Base-by-base conservation (phyloP, 2,113 vertebrate species). In the Cottus gobio region DNA sequence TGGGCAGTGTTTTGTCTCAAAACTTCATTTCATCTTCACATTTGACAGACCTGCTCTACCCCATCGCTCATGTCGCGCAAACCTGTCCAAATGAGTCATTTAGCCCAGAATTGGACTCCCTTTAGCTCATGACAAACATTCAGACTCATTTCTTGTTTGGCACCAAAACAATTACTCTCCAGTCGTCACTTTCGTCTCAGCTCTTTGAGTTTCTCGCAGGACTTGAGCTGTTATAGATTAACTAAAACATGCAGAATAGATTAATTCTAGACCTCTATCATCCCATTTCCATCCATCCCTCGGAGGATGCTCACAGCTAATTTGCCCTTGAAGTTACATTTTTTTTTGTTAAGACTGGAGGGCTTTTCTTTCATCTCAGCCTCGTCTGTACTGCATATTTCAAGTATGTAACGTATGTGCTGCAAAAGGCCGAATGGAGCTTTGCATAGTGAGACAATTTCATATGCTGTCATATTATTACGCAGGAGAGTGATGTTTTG, bases 351-450 rank as follows among this genome's bases (percentile, higher is more conserved):
- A 90, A 83, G 85, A 85, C 91, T 83, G 84, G 82, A 89, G 88
- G 93, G 90, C 84, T 85, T 93, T 86, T 71, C 92, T 93, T 93
- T 93, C 87, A 92, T 93, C 92, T 90, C 71, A 77, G 71, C 65
- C 36, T 62, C 71, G 77, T 85, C 80, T 67, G 68, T 71, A 18
- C 69, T 87, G 83, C 79, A 87, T 73, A 87, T 89, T 90, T 87
- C 54, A 60, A 88, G 54, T 70, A 54, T 7, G 79, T 71, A 82
- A 91, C 87, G 77, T 71, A 80, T 91, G 79, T 83, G 85, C 85
- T 54, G 28, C 64, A 36, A 90, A 84, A 90, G 77, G 73, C 71
- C 76, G 82, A 89, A 87, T 72, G 72, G 77, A 79, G 88, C 72
- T 89, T 88, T 87, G 77, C 76, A 62, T 58, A 16, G 34, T 78